Conservation (phyloP, 2,888 invertebrate genomes). For the Tridacna gigas region DNA sequence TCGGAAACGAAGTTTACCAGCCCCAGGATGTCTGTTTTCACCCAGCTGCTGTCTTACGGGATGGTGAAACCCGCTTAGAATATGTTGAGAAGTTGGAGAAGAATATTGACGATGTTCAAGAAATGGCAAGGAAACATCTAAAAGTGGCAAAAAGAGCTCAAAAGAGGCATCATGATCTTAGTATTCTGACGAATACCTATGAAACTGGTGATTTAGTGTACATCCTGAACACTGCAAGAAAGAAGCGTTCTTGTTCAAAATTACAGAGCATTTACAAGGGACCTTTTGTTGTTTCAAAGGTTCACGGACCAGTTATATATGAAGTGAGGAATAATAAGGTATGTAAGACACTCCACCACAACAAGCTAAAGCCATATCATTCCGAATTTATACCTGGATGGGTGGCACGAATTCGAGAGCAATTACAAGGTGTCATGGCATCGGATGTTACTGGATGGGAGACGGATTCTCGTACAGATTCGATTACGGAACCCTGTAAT, state of each 20-base stretch:
- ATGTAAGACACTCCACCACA: too few species aligned
- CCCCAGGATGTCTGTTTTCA: background rate
- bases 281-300: background rate
- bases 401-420: too few species aligned
- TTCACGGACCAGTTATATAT: background rate
- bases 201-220: background rate
- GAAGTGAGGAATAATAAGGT: too few species aligned
- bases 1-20: slow-evolving; percentile 43
- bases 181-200: background rate
- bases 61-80: background rate
- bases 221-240: background rate
- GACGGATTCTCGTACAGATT: background rate
- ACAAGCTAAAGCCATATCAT: too few species aligned
- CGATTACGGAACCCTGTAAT: background rate
- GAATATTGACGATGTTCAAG: background rate
- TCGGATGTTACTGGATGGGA: background rate
- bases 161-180: background rate
- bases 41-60: background rate
- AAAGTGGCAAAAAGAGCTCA: background rate
- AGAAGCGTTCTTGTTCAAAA: background rate
- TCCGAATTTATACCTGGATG: too few species aligned
- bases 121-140: background rate
- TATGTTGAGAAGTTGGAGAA: background rate
- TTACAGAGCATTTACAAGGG: background rate
- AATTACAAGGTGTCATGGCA: background rate